Evolutionary conservation across 2,888 invertebrate species (phyloP).

Genomic region (Drosophila merina): DNA sequence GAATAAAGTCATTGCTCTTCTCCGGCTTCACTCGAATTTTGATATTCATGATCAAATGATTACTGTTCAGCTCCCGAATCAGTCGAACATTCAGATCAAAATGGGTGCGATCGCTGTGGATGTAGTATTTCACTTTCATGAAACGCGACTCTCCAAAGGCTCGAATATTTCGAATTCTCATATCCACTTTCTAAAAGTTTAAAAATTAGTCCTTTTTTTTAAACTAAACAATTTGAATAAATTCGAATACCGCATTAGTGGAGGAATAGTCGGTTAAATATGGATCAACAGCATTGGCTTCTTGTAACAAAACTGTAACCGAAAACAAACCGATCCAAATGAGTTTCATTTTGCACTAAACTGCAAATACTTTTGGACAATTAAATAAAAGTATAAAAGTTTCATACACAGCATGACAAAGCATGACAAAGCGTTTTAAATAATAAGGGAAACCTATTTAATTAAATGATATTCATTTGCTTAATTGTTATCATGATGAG

Average conservation of each 20-base stretch:
- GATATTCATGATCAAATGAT: conserved; percentile 59
- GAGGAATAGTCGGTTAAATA: not conserved
- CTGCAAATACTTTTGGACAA: not conserved
- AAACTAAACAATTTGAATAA: not conserved
- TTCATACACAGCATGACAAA: not conserved
- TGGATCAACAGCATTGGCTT: not conserved
- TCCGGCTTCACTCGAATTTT: conserved; percentile 41
- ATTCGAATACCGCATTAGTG: not conserved
- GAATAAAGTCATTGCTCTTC: conserved; percentile 6
- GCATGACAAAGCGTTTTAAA: not conserved
- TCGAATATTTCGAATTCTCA: conserved; percentile 31
- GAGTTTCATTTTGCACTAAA: conserved; percentile 29
- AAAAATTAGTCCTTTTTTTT: not conserved
- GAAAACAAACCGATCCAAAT: conserved; percentile 21
- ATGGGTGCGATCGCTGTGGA: conserved; percentile 47
- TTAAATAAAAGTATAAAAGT: not conserved
- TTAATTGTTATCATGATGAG: conserved; percentile 13
- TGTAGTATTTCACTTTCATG: conserved; percentile 27
- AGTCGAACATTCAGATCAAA: conserved; percentile 59
- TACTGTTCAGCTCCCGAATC: conserved; percentile 51
- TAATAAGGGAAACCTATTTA: not conserved
- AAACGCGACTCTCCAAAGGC: conserved; percentile 48
- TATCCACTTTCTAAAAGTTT: conserved; percentile 1
- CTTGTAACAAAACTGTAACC: not conserved
- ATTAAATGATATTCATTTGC: conserved; percentile 17